phyloP scores from a whole-genome alignment of 2,888 invertebrate genomes.

The Diaphora mendica region DNA sequence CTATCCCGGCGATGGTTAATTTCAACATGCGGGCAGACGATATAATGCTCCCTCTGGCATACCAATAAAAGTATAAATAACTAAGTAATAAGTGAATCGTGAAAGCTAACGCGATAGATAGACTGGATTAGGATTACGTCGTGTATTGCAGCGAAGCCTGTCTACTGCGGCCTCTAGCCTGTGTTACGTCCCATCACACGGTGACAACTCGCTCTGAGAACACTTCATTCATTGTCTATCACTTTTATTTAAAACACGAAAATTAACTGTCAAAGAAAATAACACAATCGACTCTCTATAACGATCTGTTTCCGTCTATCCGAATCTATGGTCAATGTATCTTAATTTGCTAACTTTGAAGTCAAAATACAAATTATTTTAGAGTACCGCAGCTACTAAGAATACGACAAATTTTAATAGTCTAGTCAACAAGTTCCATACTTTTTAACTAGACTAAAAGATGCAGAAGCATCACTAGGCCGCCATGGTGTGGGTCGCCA shows the following conservation, averaged over 20 bases:
- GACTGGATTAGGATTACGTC: slow-evolving; percentile 49
- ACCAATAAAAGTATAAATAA: background rate
- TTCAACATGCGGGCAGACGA: too few species aligned
- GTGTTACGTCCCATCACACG: slow-evolving; percentile 9
- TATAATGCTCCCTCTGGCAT: background rate
- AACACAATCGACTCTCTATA: too few species aligned
- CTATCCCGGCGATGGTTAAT: too few species aligned
- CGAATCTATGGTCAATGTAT: too few species aligned
- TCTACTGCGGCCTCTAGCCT: slow-evolving; percentile 39
- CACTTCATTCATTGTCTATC: background rate
- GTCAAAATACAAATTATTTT: background rate
- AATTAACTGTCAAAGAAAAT: background rate
- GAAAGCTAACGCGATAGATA: slow-evolving; percentile 24
- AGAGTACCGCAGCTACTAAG: too few species aligned
- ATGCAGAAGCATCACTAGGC: too few species aligned
- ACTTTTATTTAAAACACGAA: background rate
- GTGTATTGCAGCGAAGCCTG: slow-evolving; percentile 46
- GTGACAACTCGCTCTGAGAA: background rate
- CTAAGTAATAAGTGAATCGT: slow-evolving; percentile 13
- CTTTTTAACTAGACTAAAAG: too few species aligned
- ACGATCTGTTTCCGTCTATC: too few species aligned
- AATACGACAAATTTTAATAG: too few species aligned
- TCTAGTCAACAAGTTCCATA: too few species aligned
- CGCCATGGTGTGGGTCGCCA: too few species aligned
- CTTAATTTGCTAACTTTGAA: background rate